Base-by-base conservation (phyloP, 2,113 vertebrate species). In the Lasiurus cinereus region DNA sequence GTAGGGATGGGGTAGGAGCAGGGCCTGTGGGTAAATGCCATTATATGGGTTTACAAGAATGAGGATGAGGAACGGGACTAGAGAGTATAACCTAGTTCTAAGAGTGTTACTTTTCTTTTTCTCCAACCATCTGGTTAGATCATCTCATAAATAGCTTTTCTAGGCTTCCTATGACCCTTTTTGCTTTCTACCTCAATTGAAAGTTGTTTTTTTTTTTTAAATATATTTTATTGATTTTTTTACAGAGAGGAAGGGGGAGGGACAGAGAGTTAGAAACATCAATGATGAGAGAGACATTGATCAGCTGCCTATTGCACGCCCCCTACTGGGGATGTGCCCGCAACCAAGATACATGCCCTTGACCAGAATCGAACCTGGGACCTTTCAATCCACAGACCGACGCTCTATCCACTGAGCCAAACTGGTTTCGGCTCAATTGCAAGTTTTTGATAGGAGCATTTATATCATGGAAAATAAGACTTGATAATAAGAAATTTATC, bases 391-490 rank as follows among this genome's bases (percentile, higher is more conserved):
- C 39, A 39, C 39, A 39, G 39, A 39, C 39, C 39, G 5, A 39
- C 39, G 39, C 39, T 39, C 39, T 39, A 39, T 39, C 39, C 39
- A 39, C 39, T 39, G 39, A 39, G 39, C 39, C 39, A 39, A 39
- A 39, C 39, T 5, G 39, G 39, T 39, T 39, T 39, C 39, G 5
- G 39, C 15, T 93, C 73, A 59, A 1, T 76, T 92, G 69, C 83
- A 48, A 91, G 46, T 16, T 84, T 95, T 88, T 79, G 24, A 15
- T 56, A 54, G 33, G 27, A 83, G 43, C 8, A 29, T 87, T 84
- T 96, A 50, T 64, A 33, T 93, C 69, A 66, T 36, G 72, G 50
- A 87, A 96, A 88, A 79, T 90, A 93, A 95, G 50, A 91, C 29
- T 80, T 93, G 64, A 15, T 91, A 56, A 77, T 77, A 36, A 36